Base-by-base conservation (phyloP, 2,797 vertebrate genomes). In the Fratercula arctica region DNA sequence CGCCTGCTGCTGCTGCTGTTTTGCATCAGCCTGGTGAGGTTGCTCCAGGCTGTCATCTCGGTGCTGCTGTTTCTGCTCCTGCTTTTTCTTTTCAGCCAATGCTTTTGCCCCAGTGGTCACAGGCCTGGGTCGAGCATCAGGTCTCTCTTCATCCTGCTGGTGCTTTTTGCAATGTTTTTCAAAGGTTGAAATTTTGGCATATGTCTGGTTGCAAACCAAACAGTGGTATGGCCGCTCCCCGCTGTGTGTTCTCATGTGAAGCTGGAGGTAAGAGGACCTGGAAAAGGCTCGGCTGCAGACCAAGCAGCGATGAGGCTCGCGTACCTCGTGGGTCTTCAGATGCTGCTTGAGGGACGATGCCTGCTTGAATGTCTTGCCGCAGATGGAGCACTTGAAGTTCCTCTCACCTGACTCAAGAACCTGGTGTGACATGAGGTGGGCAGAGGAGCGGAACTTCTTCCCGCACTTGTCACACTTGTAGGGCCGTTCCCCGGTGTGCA, bases 141-240 rank as follows among this genome's bases (percentile, higher is more conserved):
- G 48, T 41, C 20, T 23, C 41, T 48, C 73, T 25, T 84, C 70
- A 10, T 98, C 97, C 87, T 88, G 91, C 83, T 97, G 95, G 87
- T 98, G 98, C 74, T 97, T 98, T 46, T 96, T 96, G 60, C 98
- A 98, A 79, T 98, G 98, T 48, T 96, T 98, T 64, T 98, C 97
- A 83, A 98, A 98, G 31, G 97, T 96, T 35, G 96, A 96, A 95
- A 98, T 95, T 85, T 97, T 95, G 43, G 97, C 97, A 13, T 98
- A 98, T 1, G 97, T 97, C 92, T 76, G 69, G 93, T 98, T 98
- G 97, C 98, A 98, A 81, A 98, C 96, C 89, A 97, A 97, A 95
- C 98, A 98, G 97, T 98, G 98, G 56, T 98, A 98, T 0, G 96
- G 98, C n/a, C 96, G 90, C 90, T 94, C 96, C 16, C 56, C 95